These are phyloP conservation scores for Protonemura montana DNA, from an alignment of 2,888 invertebrate genomes.

Conservation along the genomic window DNA sequence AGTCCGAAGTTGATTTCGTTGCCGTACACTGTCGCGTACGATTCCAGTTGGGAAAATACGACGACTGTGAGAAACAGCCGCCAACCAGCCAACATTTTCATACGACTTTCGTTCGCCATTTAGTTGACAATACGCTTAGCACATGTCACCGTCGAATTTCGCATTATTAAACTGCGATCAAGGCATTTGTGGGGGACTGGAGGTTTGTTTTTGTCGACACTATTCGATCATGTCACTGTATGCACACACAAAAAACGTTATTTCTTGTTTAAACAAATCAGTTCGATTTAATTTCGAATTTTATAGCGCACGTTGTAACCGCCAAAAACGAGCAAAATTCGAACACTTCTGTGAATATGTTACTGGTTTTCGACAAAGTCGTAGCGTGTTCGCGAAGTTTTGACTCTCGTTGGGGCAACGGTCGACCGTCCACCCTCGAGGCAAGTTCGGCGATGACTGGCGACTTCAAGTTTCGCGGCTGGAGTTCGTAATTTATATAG, in stretches of 20 bases:
- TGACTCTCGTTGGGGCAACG: background rate
- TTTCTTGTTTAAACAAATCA: background rate
- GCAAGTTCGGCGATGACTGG: background rate
- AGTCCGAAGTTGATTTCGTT: slow-evolving; percentile 70
- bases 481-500: background rate
- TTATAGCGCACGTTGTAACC: background rate
- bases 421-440: background rate
- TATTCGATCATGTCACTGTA: background rate
- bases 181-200: background rate
- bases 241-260: background rate
- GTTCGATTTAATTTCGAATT: background rate
- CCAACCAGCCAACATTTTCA: slow-evolving; percentile 18
- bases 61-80: slow-evolving; percentile 44
- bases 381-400: background rate
- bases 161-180: background rate
- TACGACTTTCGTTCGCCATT: background rate
- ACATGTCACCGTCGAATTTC: background rate
- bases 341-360: too few species aligned
- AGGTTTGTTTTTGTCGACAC: background rate
- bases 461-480: background rate
- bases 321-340: background rate
- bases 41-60: slow-evolving; percentile 46
- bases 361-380: background rate
- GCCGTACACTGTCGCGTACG: slow-evolving; percentile 31
- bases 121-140: background rate